Base-by-base conservation (phyloP, 2,888 invertebrate species). In the Beris chalybata region DNA sequence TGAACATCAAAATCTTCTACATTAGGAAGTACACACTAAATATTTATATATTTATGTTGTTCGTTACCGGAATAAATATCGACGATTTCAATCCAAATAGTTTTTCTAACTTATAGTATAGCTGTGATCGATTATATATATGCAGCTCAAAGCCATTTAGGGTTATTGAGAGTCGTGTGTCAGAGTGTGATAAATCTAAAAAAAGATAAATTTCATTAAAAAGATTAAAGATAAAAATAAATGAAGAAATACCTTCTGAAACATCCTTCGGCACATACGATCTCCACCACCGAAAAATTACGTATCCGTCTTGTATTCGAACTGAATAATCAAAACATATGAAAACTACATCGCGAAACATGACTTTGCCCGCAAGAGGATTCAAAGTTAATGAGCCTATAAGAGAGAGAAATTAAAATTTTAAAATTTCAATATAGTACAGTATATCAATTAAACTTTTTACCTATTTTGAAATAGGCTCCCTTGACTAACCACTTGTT, bases 281-380 rank as follows among this genome's bases (percentile, higher is more conserved):
- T 71, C 95, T 85, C 98, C 98, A 99, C 94, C 97, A 99, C 58
- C 97, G 86, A 82, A 99, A 98, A 81, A 97, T 95, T 70, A 97
- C 85, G 86, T 95, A 97, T 2, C 97, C 98, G 83, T 98, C 97
- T 80, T 97, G 97, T 71, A 97, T 88, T 71, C 97, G 86, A 50
- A 96, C 81, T 43, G 95, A 92, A 80, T 92, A 96, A 83, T 99
- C 97, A 76, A 93, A 92, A 70, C 93, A 95, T 69, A 96, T 92
- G 76, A 93, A 96, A 64, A 93, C 90, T 73, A 98, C 89, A 83
- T 98, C 96, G 67, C 96, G 86, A 80, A 98, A 97, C 97, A 98
- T 98, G 64, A 99, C 91, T 83, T 98, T 98, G 4, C 99, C 99
- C 64, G 97, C 94, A 70, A 98, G 84, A n/a, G 95, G 93, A 79